Evolutionary conservation across 2,888 invertebrate genomes (phyloP).

Genomic region (Minunthozetes semirufus): DNA sequence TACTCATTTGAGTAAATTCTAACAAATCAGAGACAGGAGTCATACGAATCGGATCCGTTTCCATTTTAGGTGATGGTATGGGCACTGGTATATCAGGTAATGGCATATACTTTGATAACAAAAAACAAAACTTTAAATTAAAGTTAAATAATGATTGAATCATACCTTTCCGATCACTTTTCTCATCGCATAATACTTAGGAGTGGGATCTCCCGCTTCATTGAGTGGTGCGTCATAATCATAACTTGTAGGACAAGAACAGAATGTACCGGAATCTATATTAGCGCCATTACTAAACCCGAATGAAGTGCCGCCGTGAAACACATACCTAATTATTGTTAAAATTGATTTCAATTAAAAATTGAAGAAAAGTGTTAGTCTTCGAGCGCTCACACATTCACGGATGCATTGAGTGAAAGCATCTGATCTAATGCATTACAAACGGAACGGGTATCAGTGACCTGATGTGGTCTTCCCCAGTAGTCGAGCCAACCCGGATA

Average conservation of each 20-base stretch:
- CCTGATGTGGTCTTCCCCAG: conserved; percentile 66
- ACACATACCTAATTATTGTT: conserved; percentile 48
- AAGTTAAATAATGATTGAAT: background rate
- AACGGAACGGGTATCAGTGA: conserved; percentile 53
- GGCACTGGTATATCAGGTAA: conserved; percentile 25
- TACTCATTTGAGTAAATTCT: background rate
- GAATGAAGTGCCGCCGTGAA: conserved; percentile 49
- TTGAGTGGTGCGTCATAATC: conserved; percentile 41
- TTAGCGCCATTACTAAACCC: conserved; percentile 46
- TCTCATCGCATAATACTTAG: conserved; percentile 36
- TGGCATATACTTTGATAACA: conserved; percentile 33
- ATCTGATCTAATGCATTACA: conserved; percentile 55
- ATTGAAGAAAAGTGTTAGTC: no score
- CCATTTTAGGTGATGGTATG: conserved; percentile 24
- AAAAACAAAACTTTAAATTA: background rate
- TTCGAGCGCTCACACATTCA: conserved; percentile 48
- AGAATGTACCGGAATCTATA: conserved; percentile 9
- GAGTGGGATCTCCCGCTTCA: conserved; percentile 41
- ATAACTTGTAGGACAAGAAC: conserved; percentile 40
- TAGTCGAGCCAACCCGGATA: conserved; percentile 88
- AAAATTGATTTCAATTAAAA: no score
- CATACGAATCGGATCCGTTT: conserved; percentile 25
- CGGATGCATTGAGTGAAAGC: conserved; percentile 50
- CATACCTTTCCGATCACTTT: conserved; percentile 34
- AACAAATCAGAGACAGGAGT: conserved; percentile 20